Evolutionary conservation across 30 jellyfish, hydroid and myxozoan genomes (phyloP), one percentile per base, ranked within the genome.

Genomic region (Nemopilema nomurai): DNA sequence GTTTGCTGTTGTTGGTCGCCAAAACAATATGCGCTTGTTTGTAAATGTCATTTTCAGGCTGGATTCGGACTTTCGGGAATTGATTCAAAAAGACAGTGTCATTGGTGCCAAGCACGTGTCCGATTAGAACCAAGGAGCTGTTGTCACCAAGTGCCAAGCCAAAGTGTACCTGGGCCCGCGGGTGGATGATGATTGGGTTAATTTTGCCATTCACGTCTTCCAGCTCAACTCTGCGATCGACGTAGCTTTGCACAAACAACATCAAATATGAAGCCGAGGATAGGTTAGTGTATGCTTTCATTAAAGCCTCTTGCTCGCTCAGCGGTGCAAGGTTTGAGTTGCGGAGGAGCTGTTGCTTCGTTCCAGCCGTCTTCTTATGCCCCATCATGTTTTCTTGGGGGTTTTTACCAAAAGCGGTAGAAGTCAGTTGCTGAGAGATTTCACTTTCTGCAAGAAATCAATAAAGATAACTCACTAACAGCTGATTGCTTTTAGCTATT

Each of bases 151-250:
- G 74, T 1, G 97, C 94, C 50, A 94, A 18, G 49, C 97, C 97
- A 75, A 94, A 87, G 49, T 74, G 85, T n/a, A 81, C 90, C 30
- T 84, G 67, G 19, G 89, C 96, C 24, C 76, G 69, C 3, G 96
- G 92, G 71, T 85, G 96, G 19, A 94, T 81, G 19, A 94, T 86
- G n/a, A 94, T 51, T 16, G 97, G 96, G 83, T 81, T 86, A 69
- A 94, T 85, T 33, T 69, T 72, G 31, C 87, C 88, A 62, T 80
- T 69, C 73, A 78, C 75, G 49, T 94, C 99, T n/a, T 41, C 78
- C 28, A 94, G 49, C 81, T 89, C 99, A 31, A 94, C 90, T 69
- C 96, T 71, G 52, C 90, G 87, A 21, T 75, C 89, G 16, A 90
- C 90, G 29, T 52, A 50, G 79, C 91, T 94, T 62, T 92, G 93